Percentiles rank a stretch among this genome's conserved stretches.
phyloP scores from a whole-genome alignment of 2,797 vertebrate species.

The Eospalax fontanierii region DNA sequence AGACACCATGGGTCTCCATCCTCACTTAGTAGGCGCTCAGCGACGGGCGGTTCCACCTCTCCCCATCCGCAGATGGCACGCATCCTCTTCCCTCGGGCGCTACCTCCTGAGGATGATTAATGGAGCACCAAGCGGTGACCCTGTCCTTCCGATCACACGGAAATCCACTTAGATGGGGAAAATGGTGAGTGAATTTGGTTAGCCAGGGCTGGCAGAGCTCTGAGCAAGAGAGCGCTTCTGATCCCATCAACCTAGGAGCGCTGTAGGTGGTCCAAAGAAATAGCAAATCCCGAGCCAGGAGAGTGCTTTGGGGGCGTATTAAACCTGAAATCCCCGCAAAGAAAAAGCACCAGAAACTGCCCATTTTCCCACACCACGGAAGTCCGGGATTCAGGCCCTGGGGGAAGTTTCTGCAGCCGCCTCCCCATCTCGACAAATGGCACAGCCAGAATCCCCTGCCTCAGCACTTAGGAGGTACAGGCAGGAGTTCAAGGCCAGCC shows the following conservation, averaged over 20 bases:
- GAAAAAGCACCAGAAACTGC: not conserved
- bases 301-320: not conserved
- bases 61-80: not conserved
- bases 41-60: not conserved
- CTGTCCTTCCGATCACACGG: not conserved
- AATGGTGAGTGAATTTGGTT: not conserved
- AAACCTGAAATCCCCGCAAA: conserved; percentile 6
- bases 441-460: not conserved
- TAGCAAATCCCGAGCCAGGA: not conserved
- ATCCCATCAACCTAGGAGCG: not conserved
- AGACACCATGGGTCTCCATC: not conserved
- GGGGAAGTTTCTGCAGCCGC: no score
- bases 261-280: not conserved
- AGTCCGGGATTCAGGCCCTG: not conserved
- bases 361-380: not conserved
- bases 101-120: not conserved
- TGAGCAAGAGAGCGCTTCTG: not conserved
- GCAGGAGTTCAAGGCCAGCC: no score
- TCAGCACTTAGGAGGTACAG: not conserved
- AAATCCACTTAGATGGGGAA: not conserved
- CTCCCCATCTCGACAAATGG: not conserved
- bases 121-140: not conserved
- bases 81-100: no score
- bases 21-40: not conserved
- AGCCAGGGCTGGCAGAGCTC: not conserved